Conservation (phyloP, 2,797 vertebrate species). For the Oryzias dopingdopingensis region DNA sequence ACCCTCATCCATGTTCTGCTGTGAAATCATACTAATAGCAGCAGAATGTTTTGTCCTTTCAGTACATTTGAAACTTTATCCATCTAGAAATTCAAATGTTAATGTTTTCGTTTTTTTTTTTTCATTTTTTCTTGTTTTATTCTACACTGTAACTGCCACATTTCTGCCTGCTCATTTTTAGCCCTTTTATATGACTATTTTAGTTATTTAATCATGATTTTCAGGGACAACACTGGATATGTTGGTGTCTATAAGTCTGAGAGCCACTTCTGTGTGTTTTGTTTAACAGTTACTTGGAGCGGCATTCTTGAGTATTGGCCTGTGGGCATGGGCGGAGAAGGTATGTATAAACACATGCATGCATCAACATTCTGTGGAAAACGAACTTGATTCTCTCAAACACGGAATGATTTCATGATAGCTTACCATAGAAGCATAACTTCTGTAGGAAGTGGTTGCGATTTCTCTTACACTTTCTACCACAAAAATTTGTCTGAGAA, state of each 20-base stretch:
- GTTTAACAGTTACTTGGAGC: constrained; percentile 88
- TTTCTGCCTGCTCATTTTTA: no score
- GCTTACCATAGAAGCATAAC: constrained; percentile 15
- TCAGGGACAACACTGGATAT: background rate
- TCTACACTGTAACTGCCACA: no score
- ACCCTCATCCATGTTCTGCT: constrained; percentile 13
- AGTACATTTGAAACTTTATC: no score
- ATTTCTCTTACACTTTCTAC: constrained; percentile 2
- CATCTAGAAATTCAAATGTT: no score
- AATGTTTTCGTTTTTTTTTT: no score
- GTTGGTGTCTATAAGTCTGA: constrained; percentile 14
- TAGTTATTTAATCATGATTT: background rate
- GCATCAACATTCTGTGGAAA: constrained; percentile 19
- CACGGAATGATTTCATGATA: constrained; percentile 26
- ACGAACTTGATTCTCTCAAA: constrained; percentile 18
- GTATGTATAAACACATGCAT: constrained; percentile 72
- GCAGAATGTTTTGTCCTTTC: constrained; percentile 27
- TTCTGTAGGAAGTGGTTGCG: constrained; percentile 15
- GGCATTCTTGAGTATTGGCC: constrained; percentile 86
- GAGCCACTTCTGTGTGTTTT: constrained; percentile 52
- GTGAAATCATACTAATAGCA: constrained; percentile 11
- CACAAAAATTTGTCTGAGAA: constrained; percentile 7
- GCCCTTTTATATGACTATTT: no score
- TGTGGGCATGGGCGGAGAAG: constrained; percentile 97
- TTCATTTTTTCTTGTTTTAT: no score